phyloP scores from a whole-genome alignment of 1,140 invertebrate species.

The Reticulitermes speratus region DNA sequence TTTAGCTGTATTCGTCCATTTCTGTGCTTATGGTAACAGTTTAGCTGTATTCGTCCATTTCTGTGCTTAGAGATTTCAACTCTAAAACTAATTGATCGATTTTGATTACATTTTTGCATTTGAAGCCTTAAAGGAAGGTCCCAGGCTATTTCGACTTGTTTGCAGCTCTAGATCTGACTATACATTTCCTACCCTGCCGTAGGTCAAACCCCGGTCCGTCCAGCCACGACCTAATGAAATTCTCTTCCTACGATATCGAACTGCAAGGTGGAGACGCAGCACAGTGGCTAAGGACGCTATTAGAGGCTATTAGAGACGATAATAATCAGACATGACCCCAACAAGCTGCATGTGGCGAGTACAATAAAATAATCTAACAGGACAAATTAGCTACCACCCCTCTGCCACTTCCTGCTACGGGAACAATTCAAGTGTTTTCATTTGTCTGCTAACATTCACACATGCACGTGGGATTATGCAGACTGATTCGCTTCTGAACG shows the following conservation, averaged over 20 bases:
- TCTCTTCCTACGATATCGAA: not conserved
- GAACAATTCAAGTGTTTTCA: slow-evolving; percentile 10
- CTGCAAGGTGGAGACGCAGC: not conserved
- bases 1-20: too few species aligned
- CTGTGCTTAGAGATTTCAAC: too few species aligned
- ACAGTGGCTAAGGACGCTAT: not conserved
- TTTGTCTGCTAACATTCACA: not conserved
- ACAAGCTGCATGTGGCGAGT: not conserved
- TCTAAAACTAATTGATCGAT: too few species aligned
- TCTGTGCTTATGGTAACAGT: too few species aligned
- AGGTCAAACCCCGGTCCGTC: too few species aligned
- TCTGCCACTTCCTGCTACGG: not conserved
- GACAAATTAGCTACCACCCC: not conserved
- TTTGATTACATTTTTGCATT: too few species aligned
- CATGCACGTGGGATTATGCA: not conserved
- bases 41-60: too few species aligned
- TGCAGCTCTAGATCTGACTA: too few species aligned
- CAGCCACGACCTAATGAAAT: too few species aligned
- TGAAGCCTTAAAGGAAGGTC: too few species aligned
- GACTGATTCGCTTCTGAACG: not conserved
- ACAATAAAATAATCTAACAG: not conserved
- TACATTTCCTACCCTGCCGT: too few species aligned
- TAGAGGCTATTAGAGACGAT: not conserved
- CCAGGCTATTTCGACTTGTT: too few species aligned
- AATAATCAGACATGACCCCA: not conserved